Evolutionary conservation across 1,140 invertebrate genomes (phyloP).

Genomic region (Palaemon carinicauda): DNA sequence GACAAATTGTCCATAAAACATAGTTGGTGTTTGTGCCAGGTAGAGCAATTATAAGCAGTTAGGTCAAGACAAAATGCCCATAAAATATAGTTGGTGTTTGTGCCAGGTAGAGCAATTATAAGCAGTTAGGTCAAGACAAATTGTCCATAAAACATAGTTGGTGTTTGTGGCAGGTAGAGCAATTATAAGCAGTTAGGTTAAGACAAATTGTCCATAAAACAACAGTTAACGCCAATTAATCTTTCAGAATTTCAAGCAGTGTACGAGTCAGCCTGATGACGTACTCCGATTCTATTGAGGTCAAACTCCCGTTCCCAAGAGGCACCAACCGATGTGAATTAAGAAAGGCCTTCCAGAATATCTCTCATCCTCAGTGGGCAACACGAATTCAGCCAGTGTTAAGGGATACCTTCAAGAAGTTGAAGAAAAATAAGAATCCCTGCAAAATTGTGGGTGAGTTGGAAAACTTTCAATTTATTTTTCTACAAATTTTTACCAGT

Average conservation of each 20-base stretch:
- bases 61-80: too few relatives aligned
- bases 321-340: slow-evolving; percentile 52
- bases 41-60: too few relatives aligned
- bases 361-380: slow-evolving; percentile 46
- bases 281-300: slow-evolving; percentile 48
- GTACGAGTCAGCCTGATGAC: slow-evolving; percentile 40
- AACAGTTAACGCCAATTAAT: not conserved
- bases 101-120: too few relatives aligned
- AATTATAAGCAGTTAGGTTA: too few relatives aligned
- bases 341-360: slow-evolving; percentile 41
- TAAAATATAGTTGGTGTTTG: too few relatives aligned
- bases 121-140: too few relatives aligned
- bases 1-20: too few relatives aligned
- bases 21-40: too few relatives aligned
- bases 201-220: too few relatives aligned
- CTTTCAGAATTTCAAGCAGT: slow-evolving; percentile 37
- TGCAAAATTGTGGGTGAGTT: slow-evolving; percentile 57
- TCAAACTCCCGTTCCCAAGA: slow-evolving; percentile 39
- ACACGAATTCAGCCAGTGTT: slow-evolving; percentile 52
- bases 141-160: too few relatives aligned
- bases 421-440: slow-evolving; percentile 41
- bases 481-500: not conserved
- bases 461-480: not conserved
- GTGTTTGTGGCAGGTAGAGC: too few relatives aligned
- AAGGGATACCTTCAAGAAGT: slow-evolving; percentile 53